These are phyloP conservation scores for Rapana venosa DNA, from an alignment of 2,888 invertebrate species.

Conservation along the genomic window DNA sequence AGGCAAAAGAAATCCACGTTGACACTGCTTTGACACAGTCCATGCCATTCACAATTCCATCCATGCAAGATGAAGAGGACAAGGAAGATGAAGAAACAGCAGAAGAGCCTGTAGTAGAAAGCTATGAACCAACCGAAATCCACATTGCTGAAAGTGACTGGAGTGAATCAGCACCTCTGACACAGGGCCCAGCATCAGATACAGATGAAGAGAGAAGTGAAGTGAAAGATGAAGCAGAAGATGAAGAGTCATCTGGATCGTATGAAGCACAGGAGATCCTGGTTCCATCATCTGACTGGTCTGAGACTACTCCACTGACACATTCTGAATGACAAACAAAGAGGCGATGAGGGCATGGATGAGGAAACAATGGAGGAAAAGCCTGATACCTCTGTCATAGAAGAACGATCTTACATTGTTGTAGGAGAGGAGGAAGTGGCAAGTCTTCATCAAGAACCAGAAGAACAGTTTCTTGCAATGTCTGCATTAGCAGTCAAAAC, in stretches of 20 bases:
- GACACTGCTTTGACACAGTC: background rate
- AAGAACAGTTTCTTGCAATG: background rate
- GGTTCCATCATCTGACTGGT: background rate
- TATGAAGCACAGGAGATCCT: slow-evolving; percentile 13
- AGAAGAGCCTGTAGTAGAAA: background rate
- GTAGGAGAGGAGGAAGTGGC: background rate
- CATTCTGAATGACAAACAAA: background rate
- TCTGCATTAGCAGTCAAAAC: background rate
- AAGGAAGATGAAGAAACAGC: background rate
- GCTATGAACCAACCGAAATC: slow-evolving; percentile 7
- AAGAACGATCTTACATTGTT: background rate
- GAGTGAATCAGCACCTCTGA: background rate
- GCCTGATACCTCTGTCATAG: background rate
- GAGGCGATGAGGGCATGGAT: too few species aligned
- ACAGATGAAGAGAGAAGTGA: background rate
- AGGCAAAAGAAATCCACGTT: background rate
- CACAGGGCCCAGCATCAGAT: background rate
- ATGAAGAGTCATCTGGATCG: background rate
- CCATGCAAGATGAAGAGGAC: background rate
- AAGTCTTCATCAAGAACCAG: background rate
- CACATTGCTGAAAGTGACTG: background rate
- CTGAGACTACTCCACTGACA: background rate
- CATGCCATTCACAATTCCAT: background rate
- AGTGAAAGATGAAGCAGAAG: slow-evolving; percentile 21
- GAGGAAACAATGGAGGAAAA: background rate